phyloP scores from a whole-genome alignment of 2,888 invertebrate genomes.

The Nymphalis c-album region DNA sequence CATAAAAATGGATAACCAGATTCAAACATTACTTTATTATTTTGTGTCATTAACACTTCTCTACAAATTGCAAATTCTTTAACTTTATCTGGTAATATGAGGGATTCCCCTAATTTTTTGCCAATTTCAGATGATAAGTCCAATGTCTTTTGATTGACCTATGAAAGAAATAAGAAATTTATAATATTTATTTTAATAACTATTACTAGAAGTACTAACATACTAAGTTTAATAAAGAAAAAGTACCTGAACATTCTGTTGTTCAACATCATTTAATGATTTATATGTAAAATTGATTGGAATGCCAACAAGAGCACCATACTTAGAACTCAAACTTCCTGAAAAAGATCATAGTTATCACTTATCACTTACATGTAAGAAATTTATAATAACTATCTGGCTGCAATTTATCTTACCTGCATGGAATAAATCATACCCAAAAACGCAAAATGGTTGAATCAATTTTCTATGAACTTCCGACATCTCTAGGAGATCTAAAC shows the following conservation, averaged over 20 bases:
- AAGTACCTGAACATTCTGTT: constrained; percentile 78
- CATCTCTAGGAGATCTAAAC: constrained; percentile 82
- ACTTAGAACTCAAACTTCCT: constrained; percentile 78
- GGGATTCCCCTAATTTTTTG: constrained; percentile 82
- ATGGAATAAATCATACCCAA: constrained; percentile 87
- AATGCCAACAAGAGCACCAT: constrained; percentile 86
- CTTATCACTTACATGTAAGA: neutral
- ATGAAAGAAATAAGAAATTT: constrained; percentile 41
- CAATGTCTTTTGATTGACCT: constrained; percentile 84
- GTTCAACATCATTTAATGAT: constrained; percentile 78
- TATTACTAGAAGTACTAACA: constrained; percentile 1
- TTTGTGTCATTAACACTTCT: constrained; percentile 84
- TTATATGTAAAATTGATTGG: constrained; percentile 86
- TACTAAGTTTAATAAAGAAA: neutral
- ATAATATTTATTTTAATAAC: constrained; percentile 1
- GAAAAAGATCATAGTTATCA: constrained; percentile 27
- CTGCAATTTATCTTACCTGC: constrained; percentile 77
- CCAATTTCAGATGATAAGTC: constrained; percentile 85
- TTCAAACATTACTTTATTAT: constrained; percentile 81
- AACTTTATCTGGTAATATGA: constrained; percentile 88
- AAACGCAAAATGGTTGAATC: constrained; percentile 85
- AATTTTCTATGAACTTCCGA: constrained; percentile 69
- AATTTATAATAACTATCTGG: neutral
- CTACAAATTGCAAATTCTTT: constrained; percentile 90
- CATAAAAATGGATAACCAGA: constrained; percentile 75